Evolutionary conservation across 2,113 vertebrate species (phyloP).

Genomic region (Gobio gobio): DNA sequence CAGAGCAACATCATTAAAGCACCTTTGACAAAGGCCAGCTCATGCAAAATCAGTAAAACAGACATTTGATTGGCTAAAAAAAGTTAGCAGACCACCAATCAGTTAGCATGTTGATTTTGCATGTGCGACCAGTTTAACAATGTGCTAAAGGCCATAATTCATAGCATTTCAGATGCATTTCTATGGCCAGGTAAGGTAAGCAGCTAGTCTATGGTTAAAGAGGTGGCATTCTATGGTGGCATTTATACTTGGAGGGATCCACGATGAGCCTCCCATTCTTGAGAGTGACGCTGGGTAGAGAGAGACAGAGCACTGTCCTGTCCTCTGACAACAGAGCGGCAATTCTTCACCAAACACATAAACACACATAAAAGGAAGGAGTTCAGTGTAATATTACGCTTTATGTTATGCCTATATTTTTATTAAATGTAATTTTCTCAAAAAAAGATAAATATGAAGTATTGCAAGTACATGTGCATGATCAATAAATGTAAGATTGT

Average conservation of each 20-base stretch:
- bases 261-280: conserved; percentile 50
- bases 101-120: conserved; percentile 18
- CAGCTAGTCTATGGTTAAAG: conserved; percentile 43
- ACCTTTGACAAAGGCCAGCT: conserved; percentile 14
- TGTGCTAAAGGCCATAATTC: conserved; percentile 2
- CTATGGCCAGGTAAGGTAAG: conserved; percentile 24
- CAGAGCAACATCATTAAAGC: background rate
- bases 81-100: conserved; percentile 5
- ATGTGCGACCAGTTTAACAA: conserved; percentile 9
- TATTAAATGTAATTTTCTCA: background rate
- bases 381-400: background rate
- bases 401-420: background rate
- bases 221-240: background rate
- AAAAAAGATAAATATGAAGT: background rate
- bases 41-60: conserved; percentile 38
- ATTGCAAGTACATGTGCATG: background rate
- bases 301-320: conserved; percentile 59
- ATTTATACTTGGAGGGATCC: conserved; percentile 57
- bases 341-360: conserved; percentile 56
- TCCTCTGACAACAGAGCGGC: conserved; percentile 52
- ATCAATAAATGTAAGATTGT: background rate
- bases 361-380: conserved; percentile 48
- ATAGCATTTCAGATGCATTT: conserved; percentile 22
- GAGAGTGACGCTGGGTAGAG: conserved; percentile 60
- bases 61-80: conserved; percentile 22